Evolutionary conservation across 2,797 vertebrate species (phyloP), one percentile per base, ranked within the genome.

Genomic region (Hapalemur alaotrensis): DNA sequence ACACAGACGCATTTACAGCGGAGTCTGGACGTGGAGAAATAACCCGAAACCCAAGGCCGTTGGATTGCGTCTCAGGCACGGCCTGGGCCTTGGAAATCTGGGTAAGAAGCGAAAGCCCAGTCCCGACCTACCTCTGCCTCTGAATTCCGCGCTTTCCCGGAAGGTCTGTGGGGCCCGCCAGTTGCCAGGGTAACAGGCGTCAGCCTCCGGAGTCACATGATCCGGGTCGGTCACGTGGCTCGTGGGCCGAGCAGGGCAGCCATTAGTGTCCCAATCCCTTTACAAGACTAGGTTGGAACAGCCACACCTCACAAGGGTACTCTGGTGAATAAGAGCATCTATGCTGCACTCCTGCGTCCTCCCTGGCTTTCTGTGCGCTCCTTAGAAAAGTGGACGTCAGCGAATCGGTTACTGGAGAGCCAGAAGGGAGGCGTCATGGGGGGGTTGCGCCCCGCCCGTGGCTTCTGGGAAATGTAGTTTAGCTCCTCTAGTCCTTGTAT

Each of bases 381-480:
- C 52, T 38, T 2, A 41, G 17, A 65, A 59, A 28, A 28, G 13
- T 1, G 35, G 17, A 43, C 0, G 25, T 8, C 73, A 7, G n/a
- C 43, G 0, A 41, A 41, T 5, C 0, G 3, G 35, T 18, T 28
- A 9, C 9, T 11, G 25, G 7, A 6, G 46, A 48, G 4, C 23
- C 17, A 0, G 2, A 2, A 5, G 35, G 7, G 32, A 23, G 20
- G 57, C 73, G 43, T 86, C 80, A 35, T 18, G 95, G 38, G 38
- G 38, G 32, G 23, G 25, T 30, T 67, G 92, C 67, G 9, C 54
- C 4, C 4, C 4, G 3, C 61, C 69, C 63, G 0, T 15, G 50
- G 63, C 82, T 90, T 93, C 96, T 89, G 97, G 97, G 97, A 96
- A 87, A 73, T 91, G 97, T 96, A 97, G 97, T 97, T 83, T 69